These are phyloP conservation scores for Pheosia tremula DNA, from an alignment of 2,888 invertebrate species.

Conservation along the genomic window DNA sequence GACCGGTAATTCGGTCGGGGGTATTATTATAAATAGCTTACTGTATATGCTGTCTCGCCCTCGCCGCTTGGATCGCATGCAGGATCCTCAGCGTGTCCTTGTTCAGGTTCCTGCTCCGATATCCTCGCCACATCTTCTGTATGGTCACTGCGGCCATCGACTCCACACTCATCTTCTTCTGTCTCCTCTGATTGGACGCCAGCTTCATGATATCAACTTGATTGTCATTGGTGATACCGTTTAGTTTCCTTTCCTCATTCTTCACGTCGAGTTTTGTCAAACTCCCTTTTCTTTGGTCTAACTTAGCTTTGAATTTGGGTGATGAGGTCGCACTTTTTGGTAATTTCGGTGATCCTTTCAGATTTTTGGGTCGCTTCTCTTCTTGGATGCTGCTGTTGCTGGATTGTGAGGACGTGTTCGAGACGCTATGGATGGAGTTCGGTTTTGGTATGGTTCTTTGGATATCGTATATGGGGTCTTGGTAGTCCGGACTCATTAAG, in stretches of 20 bases:
- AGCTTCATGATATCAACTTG: conserved; percentile 69
- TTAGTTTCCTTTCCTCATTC: conserved; percentile 60
- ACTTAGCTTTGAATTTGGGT: conserved; percentile 70
- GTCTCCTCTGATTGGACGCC: conserved; percentile 72
- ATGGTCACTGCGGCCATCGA: conserved; percentile 89
- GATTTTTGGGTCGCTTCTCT: conserved; percentile 57
- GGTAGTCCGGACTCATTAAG: conserved; percentile 93
- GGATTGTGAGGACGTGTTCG: conserved; percentile 57
- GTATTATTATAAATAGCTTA: conserved; percentile 68
- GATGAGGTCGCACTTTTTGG: conserved; percentile 78
- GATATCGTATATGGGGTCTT: conserved; percentile 79
- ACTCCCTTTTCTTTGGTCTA: conserved; percentile 76
- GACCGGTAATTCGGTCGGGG: too few relatives aligned
- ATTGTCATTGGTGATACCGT: conserved; percentile 61
- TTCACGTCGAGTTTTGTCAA: conserved; percentile 56
- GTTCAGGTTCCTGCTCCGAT: conserved; percentile 89
- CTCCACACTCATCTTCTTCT: conserved; percentile 71
- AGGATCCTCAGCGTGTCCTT: conserved; percentile 86
- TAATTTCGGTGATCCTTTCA: conserved; percentile 73
- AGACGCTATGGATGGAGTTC: conserved; percentile 52
- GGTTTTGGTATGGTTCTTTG: conserved; percentile 68
- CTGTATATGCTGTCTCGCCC: conserved; percentile 94
- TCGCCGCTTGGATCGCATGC: conserved; percentile 89
- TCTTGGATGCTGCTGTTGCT: conserved; percentile 71
- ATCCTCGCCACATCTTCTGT: conserved; percentile 95